Evolutionary conservation across 2,888 invertebrate species (phyloP).

Genomic region (Pristionchus exspectatus): DNA sequence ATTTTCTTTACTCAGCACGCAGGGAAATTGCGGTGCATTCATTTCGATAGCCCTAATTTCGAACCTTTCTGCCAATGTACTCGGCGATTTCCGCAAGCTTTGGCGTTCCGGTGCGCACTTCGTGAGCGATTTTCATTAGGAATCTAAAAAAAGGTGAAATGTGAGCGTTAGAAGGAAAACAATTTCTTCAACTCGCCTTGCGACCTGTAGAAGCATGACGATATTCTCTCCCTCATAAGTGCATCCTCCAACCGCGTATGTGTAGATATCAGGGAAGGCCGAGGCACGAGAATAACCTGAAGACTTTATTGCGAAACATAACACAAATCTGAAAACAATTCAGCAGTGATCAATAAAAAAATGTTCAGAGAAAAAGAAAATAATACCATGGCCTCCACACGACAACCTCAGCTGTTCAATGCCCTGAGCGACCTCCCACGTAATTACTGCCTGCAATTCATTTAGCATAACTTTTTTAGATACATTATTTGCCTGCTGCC

Average conservation of each 20-base stretch:
- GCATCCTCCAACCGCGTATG: slow-evolving; percentile 89
- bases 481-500: not conserved
- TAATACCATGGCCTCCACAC: slow-evolving; percentile 92
- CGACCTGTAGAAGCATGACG: slow-evolving; percentile 92
- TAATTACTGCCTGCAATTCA: slow-evolving; percentile 61
- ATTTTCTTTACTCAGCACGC: no score
- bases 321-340: no score
- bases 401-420: slow-evolving; percentile 91
- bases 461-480: not conserved
- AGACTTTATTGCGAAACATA: not conserved
- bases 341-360: not conserved
- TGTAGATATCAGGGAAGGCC: slow-evolving; percentile 91
- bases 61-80: slow-evolving; percentile 61
- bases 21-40: no score
- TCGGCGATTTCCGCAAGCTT: slow-evolving; percentile 70
- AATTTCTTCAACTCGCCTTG: slow-evolving; percentile 80
- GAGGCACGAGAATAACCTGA: slow-evolving; percentile 80
- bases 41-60: not conserved
- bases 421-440: slow-evolving; percentile 80
- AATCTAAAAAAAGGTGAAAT: slow-evolving; percentile 59
- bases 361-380: not conserved
- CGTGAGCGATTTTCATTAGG: slow-evolving; percentile 71
- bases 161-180: not conserved
- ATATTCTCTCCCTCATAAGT: slow-evolving; percentile 98
- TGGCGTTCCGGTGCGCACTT: slow-evolving; percentile 64